phyloP scores from a whole-genome alignment of 2,797 vertebrate genomes.

The Ciconia nigra region DNA sequence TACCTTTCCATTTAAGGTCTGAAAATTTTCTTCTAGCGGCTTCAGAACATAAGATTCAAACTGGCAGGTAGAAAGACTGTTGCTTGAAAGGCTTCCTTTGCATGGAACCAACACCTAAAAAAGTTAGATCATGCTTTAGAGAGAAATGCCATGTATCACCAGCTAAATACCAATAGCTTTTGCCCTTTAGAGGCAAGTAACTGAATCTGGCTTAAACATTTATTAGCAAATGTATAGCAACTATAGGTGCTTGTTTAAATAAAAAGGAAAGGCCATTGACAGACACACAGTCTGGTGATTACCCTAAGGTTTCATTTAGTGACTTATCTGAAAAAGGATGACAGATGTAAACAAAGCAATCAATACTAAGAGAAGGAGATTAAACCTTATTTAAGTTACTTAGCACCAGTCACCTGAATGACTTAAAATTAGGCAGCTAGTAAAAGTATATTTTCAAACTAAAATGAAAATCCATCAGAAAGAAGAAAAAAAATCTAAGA shows the following conservation, averaged over 20 bases:
- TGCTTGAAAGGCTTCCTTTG: constrained; percentile 82
- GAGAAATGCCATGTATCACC: neutral
- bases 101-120: constrained; percentile 91
- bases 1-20: constrained; percentile 90
- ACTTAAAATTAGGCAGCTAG: neutral
- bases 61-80: constrained; percentile 75
- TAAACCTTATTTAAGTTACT: neutral
- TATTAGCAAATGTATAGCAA: neutral
- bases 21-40: constrained; percentile 82
- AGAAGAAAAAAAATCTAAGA: neutral
- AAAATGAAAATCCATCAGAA: neutral
- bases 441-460: neutral
- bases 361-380: neutral
- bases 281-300: neutral
- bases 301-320: neutral
- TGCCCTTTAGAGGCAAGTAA: neutral
- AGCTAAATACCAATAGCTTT: neutral
- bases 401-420: neutral
- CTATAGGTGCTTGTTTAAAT: neutral
- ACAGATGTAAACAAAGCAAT: neutral
- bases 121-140: neutral
- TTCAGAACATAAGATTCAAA: constrained; percentile 91
- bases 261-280: neutral
- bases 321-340: neutral
- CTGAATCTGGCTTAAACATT: neutral